These are phyloP conservation scores for Phalacrocorax aristotelis DNA, from an alignment of 2,113 vertebrate species.

Conservation along the genomic window DNA sequence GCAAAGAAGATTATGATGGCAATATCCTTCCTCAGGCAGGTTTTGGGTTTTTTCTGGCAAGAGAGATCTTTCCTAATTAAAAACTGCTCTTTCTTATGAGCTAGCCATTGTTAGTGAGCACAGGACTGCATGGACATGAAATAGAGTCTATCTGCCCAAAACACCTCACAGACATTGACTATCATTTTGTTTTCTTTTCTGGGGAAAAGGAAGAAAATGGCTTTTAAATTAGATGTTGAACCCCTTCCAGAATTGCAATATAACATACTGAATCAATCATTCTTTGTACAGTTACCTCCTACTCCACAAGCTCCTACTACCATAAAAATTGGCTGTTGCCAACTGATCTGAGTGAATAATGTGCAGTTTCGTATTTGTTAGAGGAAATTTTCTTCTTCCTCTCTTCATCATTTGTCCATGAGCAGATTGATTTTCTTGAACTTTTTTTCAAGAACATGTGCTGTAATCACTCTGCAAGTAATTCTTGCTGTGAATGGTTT, in stretches of 20 bases:
- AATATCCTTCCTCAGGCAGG: neutral
- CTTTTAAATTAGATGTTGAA: conserved; percentile 49
- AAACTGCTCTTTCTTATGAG: neutral
- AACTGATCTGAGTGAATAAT: conserved; percentile 12
- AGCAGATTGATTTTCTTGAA: neutral
- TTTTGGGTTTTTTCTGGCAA: neutral
- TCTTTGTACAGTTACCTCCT: conserved; percentile 42
- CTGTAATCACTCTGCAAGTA: neutral
- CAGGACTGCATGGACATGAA: neutral
- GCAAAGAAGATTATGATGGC: neutral
- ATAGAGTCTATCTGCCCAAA: conserved; percentile 6
- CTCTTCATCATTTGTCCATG: neutral
- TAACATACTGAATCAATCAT: conserved; percentile 46
- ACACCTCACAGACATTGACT: neutral
- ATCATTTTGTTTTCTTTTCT: conserved; percentile 22
- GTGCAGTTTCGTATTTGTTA: conserved; percentile 3
- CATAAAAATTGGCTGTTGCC: conserved; percentile 33
- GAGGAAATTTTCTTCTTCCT: neutral
- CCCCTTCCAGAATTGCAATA: conserved; percentile 39
- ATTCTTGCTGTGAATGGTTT: neutral
- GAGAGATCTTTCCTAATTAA: neutral
- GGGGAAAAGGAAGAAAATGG: conserved; percentile 4
- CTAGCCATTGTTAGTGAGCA: neutral
- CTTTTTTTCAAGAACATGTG: neutral
- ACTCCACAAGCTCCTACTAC: conserved; percentile 27